phyloP scores from a whole-genome alignment of 2,797 vertebrate species.

The Phrynocephalus vlangalii region DNA sequence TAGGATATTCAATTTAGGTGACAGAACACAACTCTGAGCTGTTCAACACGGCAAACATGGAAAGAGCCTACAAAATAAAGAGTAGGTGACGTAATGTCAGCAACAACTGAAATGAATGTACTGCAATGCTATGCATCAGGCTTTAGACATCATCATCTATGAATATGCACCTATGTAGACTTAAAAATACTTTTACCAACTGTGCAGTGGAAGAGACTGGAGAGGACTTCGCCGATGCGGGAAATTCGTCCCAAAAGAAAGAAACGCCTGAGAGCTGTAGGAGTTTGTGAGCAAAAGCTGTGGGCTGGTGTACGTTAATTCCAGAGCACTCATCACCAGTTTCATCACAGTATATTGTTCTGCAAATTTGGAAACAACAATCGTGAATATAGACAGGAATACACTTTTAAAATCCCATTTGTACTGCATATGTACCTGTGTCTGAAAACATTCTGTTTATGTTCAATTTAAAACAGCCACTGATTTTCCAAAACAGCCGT shows the following conservation, averaged over 20 bases:
- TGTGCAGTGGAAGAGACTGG: slow-evolving; percentile 89
- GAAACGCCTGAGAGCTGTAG: slow-evolving; percentile 91
- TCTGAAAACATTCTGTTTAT: neutral
- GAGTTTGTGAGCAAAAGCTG: slow-evolving; percentile 94
- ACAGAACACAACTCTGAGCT: neutral
- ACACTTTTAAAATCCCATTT: neutral
- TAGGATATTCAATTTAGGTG: neutral
- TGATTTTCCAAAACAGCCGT: neutral
- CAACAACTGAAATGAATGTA: neutral
- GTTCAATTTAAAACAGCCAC: neutral
- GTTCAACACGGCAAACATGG: neutral
- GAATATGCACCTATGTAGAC: neutral
- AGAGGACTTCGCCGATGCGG: slow-evolving; percentile 87
- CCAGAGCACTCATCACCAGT: slow-evolving; percentile 90
- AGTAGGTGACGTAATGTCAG: neutral
- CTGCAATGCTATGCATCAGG: neutral
- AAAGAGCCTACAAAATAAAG: neutral
- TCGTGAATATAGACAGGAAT: slow-evolving; percentile 42
- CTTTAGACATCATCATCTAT: neutral
- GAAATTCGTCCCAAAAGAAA: slow-evolving; percentile 96
- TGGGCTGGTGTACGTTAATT: slow-evolving; percentile 94
- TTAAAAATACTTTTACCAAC: slow-evolving; percentile 80
- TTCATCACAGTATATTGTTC: slow-evolving; percentile 95
- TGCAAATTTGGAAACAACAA: slow-evolving; percentile 68
- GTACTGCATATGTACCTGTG: neutral